Evolutionary conservation across 64 coral and sea anemone species (phyloP).

Genomic region (Stichodactyla mertensii): DNA sequence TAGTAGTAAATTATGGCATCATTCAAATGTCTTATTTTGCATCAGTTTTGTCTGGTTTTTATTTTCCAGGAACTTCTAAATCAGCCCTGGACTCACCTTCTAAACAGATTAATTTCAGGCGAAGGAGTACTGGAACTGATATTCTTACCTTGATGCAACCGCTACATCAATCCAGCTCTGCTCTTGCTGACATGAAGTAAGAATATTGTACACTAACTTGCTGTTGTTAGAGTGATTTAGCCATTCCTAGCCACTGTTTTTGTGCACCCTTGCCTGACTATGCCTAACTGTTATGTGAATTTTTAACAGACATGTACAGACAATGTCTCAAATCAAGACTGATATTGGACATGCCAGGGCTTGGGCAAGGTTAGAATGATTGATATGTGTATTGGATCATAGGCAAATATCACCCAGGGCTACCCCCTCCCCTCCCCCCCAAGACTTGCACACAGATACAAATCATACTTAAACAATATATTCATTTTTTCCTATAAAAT

Average conservation of each 20-base stretch:
- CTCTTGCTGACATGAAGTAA: conserved; percentile 85
- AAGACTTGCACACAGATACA: too few species aligned
- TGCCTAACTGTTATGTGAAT: neutral
- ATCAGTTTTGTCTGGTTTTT: neutral
- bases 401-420: too few species aligned
- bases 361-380: conserved; percentile 57
- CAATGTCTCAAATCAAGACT: conserved; percentile 81
- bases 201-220: neutral
- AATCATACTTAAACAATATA: too few species aligned
- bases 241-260: neutral
- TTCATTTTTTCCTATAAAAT: too few species aligned
- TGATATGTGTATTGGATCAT: too few species aligned
- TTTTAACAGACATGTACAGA: conserved; percentile 60
- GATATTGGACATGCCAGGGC: conserved; percentile 87
- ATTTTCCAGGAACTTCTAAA: conserved; percentile 4
- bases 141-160: conserved; percentile 50
- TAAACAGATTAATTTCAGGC: conserved; percentile 17
- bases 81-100: conserved; percentile 3
- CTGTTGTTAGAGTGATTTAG: too few species aligned
- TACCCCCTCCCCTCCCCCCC: too few species aligned
- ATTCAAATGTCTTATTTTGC: too few species aligned
- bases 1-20: too few species aligned
- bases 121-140: conserved; percentile 44
- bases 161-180: conserved; percentile 46
- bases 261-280: neutral